Percentiles rank a stretch among this genome's conserved stretches.
phyloP scores from a whole-genome alignment of 1,140 invertebrate species.

The Drosophila fuyamai region DNA sequence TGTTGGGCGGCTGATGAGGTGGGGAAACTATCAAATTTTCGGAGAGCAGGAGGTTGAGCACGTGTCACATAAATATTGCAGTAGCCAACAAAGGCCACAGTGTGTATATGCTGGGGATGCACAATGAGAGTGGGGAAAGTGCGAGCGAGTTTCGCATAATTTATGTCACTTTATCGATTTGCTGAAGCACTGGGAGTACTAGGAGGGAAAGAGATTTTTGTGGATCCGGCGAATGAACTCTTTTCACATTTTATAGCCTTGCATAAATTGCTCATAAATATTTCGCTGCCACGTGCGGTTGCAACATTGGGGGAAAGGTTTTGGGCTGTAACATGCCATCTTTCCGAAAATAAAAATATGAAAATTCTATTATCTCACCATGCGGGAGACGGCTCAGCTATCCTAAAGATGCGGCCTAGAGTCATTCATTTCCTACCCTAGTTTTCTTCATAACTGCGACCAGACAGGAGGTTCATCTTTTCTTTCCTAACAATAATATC shows the following conservation, averaged over 20 bases:
- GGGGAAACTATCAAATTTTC: slow-evolving; percentile 15
- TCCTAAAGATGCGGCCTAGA: slow-evolving; percentile 11
- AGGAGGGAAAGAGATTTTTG: background rate
- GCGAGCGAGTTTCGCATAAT: slow-evolving; percentile 53
- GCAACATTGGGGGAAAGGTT: background rate
- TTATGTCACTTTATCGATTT: slow-evolving; percentile 74
- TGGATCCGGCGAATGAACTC: slow-evolving; percentile 6
- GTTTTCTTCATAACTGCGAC: background rate
- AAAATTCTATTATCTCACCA: slow-evolving; percentile 44
- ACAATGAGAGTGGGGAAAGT: background rate
- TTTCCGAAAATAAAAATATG: slow-evolving; percentile 31
- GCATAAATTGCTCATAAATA: slow-evolving; percentile 72
- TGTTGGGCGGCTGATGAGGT: background rate
- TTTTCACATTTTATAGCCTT: slow-evolving; percentile 53
- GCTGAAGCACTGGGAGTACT: slow-evolving; percentile 3
- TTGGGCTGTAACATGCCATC: slow-evolving; percentile 7
- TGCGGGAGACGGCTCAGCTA: background rate
- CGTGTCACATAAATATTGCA: slow-evolving; percentile 64
- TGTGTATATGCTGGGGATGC: background rate
- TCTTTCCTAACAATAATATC: too few species aligned
- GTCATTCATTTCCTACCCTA: background rate
- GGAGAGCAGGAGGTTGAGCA: background rate
- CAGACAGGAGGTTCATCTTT: too few species aligned
- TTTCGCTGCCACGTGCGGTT: slow-evolving; percentile 32
- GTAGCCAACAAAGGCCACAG: slow-evolving; percentile 52